These are phyloP conservation scores for Apostichopus parvimensis DNA, from an alignment of 35 echinoderm and acorn worm genomes.

Conservation along the genomic window DNA sequence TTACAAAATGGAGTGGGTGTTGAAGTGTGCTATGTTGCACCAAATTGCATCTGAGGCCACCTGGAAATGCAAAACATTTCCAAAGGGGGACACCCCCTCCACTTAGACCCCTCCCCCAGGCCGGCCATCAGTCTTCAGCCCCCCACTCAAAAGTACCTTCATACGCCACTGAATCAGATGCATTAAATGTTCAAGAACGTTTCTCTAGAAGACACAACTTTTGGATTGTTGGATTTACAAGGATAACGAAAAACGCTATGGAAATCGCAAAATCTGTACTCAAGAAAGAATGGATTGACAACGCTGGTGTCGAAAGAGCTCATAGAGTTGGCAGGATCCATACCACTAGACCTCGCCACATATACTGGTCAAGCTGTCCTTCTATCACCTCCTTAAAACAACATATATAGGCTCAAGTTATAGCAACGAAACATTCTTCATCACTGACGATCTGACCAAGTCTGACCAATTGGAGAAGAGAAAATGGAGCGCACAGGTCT, in stretches of 20 bases:
- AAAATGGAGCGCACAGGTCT: background rate
- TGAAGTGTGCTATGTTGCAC: too few species aligned
- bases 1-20: too few species aligned
- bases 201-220: too few species aligned
- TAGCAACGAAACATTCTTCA: background rate
- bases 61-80: too few species aligned
- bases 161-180: too few species aligned
- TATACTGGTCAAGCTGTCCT: background rate
- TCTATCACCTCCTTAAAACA: background rate
- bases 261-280: background rate
- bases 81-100: too few species aligned
- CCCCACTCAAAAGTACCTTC: too few species aligned
- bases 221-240: too few species aligned
- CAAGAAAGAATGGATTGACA: background rate
- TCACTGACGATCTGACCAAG: background rate
- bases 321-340: background rate
- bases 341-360: background rate
- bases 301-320: background rate
- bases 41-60: too few species aligned
- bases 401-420: background rate
- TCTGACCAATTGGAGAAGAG: background rate
- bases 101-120: too few species aligned
- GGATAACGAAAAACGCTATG: slow-evolving; percentile 16
- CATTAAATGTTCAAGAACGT: too few species aligned
- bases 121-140: too few species aligned